These are phyloP conservation scores for Xerus inauris DNA, from an alignment of 2,113 vertebrate genomes.

Conservation along the genomic window DNA sequence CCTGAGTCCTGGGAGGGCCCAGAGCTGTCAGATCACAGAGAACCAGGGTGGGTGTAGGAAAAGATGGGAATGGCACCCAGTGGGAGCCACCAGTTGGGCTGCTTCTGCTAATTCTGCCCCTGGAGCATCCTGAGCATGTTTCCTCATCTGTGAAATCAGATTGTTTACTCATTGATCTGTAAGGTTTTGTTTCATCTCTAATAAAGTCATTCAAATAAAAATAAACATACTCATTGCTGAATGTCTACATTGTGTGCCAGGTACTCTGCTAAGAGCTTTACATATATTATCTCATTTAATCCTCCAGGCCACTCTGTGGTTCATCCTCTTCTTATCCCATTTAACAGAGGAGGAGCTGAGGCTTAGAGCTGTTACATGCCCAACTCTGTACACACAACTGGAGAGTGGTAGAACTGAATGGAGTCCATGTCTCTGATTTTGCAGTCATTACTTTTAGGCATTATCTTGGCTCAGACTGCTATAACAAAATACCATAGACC, in stretches of 20 bases:
- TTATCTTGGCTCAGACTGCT: neutral
- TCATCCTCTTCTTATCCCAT: neutral
- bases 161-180: neutral
- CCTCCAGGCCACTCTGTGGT: neutral
- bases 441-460: neutral
- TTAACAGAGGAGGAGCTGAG: neutral
- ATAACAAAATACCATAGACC: neutral
- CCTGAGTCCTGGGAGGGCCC: too few relatives aligned
- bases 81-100: neutral
- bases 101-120: neutral
- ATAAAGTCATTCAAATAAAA: neutral
- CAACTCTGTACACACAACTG: neutral
- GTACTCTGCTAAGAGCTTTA: neutral
- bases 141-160: constrained; percentile 18
- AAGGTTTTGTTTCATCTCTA: neutral
- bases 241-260: neutral
- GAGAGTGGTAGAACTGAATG: neutral
- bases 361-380: neutral
- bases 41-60: neutral
- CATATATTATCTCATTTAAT: neutral
- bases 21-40: neutral
- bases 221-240: neutral
- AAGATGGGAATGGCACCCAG: neutral
- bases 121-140: neutral
- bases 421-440: neutral